Evolutionary conservation across 64 coral and sea anemone species (phyloP), one percentile per base, ranked within the genome.

Genomic region (Pachyseris speciosa): DNA sequence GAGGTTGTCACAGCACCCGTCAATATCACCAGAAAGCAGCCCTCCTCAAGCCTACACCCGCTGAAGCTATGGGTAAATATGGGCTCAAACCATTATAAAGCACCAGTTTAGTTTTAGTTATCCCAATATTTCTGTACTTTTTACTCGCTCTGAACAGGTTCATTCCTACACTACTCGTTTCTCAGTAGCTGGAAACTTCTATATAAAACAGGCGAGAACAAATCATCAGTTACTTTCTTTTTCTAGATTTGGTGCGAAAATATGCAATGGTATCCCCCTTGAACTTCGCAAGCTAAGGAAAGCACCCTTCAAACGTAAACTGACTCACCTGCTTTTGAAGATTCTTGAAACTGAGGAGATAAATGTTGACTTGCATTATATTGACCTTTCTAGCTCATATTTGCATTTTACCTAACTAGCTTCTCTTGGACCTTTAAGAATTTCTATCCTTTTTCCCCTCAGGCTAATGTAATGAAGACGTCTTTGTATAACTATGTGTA

Each of bases 181-280:
- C 51, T 55, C 51, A 55, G 51, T 55, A 55, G 51, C 51, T 55
- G 51, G 51, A 55, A 55, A 19, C 51, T 49, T 49, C 45, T 49
- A 49, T 49, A 49, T 49, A 49, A 55, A 55, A 55, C 51, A 55
- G 51, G 51, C 51, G 51, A 10, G 51, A 55, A 66, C 63, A 66
- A 66, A 66, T 66, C 63, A 66, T 66, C n/a, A 66, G 26, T 66
- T 66, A 11, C 63, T 66, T 66, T 66, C 63, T 12, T 66, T 66
- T 66, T 66, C 63, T n/a, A 66, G 63, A 66, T 17, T 29, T 66
- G 63, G 63, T 29, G 63, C 63, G 63, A 66, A 66, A 66, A 66
- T 66, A 66, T 66, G 63, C 19, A 66, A 66, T 66, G 9, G 63
- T n/a, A 55, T 55, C 51, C 51, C 51, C 51, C 51, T 17, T 55